Base-by-base conservation (phyloP, 2,113 vertebrate genomes). In the Eulemur rufifrons region DNA sequence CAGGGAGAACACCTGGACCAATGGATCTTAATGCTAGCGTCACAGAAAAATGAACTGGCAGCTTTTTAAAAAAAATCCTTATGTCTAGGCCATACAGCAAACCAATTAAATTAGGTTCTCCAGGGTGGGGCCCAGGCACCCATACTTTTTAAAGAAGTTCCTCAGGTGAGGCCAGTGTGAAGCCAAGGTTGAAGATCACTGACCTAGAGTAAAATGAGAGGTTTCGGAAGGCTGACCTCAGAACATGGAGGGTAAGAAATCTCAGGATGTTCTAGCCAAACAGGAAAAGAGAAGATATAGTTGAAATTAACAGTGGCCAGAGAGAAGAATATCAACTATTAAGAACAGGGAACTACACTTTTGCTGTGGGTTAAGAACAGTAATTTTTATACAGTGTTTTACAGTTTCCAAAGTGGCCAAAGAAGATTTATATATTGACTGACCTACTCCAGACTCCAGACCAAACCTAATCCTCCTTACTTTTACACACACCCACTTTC, bases 281-380 rank as follows among this genome's bases (percentile, higher is more conserved):
- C 0, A 76, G 29, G 59, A 92, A 93, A 47, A 89, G 17, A 59
- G 18, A 54, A 94, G 39, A 27, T 12, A 47, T 6, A 69, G 73
- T 23, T 91, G 61, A 97, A 95, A 90, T 52, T 14, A 95, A 69
- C n/a, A 78, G 47, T 61, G 25, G 61, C n/a, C 18, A 69, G 54
- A 59, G 63, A 90, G 32, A 94, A 77, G 9, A 85, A 13, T 14
- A 81, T 20, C 4, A 89, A 50, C 37, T 64, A 54, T 37, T 54
- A 86, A 61, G 52, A 90, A 69, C 3, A 61, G 11, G 25, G n/a
- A 94, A 37, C 27, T 56, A 89, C 17, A 64, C 54, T 59, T 47
- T 3, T 47, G 37, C 39, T 91, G 23, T 4, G 42, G 78, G 34
- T 66, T 25, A 94, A 29, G n/a, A 94, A 86, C 12, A 5, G 3